Base-by-base conservation (phyloP, 2,113 vertebrate genomes). In the Fregetta grallaria region DNA sequence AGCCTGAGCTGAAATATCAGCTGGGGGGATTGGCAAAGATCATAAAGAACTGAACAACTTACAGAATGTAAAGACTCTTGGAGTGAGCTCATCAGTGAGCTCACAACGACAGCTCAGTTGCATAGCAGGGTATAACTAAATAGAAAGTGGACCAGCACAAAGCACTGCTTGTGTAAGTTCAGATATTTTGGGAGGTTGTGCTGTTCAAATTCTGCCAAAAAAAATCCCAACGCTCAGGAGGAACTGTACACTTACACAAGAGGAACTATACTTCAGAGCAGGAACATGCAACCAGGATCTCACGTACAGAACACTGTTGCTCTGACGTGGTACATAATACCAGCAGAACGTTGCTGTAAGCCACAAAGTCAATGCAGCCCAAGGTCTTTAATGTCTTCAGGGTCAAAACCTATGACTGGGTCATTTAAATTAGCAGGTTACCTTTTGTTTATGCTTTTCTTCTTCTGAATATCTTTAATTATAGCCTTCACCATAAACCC, bases 401-500 rank as follows among this genome's bases (percentile, higher is more conserved):
- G 17, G 40, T 59, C 62, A 91, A 89, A 91, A 81, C 5, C 17
- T 30, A 42, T 14, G 30, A 49, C 62, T 63, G 36, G 15, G 70
- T 73, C 49, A 72, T 72, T 93, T 85, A 94, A 95, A 91, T 87
- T 79, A 91, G 90, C 32, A 59, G 22, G 34, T 38, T 78, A 86
- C 52, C 55, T 90, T 93, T 62, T 77, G 45, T 88, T 94, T 94
- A 66, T 67, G 49, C 15, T 52, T 86, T 85, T 75, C 18, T 56
- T 91, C 42, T 90, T 74, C 58, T 30, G 38, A 89, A 82, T 67
- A 85, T 21, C 56, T 93, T 67, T 90, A 85, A 92, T 88, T 88
- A 47, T 2, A 95, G 84, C 66, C 42, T 75, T 71, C 87, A 85
- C 53, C 61, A 49, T 30, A 82, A 92, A 47, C 36, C 49, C 53